Conservation (phyloP, 2,113 vertebrate species). For the Pollimyrus isidori region DNA sequence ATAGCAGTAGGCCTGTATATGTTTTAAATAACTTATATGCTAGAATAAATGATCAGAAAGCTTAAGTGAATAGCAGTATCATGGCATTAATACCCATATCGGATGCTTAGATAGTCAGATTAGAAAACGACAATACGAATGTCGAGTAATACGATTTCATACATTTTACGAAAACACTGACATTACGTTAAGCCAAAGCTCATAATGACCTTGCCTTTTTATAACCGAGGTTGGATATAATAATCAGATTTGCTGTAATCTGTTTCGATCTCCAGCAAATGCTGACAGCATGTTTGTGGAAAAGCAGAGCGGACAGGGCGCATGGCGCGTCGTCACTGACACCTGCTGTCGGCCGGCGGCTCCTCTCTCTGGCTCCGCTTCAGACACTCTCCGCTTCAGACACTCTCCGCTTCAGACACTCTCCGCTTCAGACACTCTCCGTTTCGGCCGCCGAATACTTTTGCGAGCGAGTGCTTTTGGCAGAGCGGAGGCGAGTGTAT, state of each 20-base stretch:
- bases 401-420: no score
- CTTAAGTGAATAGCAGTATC: slow-evolving; percentile 50
- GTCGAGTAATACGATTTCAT: slow-evolving; percentile 48
- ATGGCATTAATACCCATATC: slow-evolving; percentile 46
- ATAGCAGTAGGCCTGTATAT: neutral
- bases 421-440: no score
- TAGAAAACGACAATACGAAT: slow-evolving; percentile 46
- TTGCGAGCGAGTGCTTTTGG: neutral
- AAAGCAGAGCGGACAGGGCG: slow-evolving; percentile 42
- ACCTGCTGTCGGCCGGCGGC: slow-evolving; percentile 45
- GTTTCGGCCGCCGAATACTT: neutral
- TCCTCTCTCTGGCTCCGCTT: neutral
- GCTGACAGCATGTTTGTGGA: slow-evolving; percentile 62
- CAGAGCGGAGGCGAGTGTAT: neutral
- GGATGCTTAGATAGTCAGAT: slow-evolving; percentile 48
- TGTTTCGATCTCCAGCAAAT: slow-evolving; percentile 64
- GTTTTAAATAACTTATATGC: neutral
- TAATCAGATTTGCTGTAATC: slow-evolving; percentile 71
- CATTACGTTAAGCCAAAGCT: slow-evolving; percentile 59
- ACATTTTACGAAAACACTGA: slow-evolving; percentile 51
- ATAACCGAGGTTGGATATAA: slow-evolving; percentile 54
- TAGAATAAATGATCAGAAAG: neutral
- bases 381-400: no score
- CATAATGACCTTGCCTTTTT: slow-evolving; percentile 67
- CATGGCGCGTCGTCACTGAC: slow-evolving; percentile 48